Base-by-base conservation (phyloP, 1,140 invertebrate genomes). In the Drosophila rufa region DNA sequence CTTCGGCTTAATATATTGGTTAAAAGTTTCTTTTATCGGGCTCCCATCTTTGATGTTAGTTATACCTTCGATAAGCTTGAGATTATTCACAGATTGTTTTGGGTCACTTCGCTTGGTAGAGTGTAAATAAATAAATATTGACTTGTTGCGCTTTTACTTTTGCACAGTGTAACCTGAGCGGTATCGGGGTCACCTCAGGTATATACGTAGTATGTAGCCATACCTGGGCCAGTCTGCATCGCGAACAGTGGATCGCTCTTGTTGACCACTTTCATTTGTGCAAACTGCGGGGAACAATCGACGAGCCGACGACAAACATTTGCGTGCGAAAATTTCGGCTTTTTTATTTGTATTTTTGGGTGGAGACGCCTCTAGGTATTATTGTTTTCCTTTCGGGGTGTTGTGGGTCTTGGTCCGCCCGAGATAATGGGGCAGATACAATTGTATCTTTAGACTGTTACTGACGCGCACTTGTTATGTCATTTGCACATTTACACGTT, bases 361-460 rank as follows among this genome's bases (percentile, higher is more conserved):
- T 43, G 55, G 64, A 19, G 47, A 33, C 56, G 38, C 38, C 33
- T 33, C 36, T 19, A 22, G 6, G 33, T 33, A 33, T 14, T 25
- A 15, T 27, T 33, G 3, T 58, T 36, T 55, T 55, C 14, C 33
- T 19, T 46, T 57, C 9, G 22, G 53, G n/a, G 19, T 59, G 33
- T 58, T 66, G 27, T 25, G 42, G 17, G 19, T 60, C 46, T 46
- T 17, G 15, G 14, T 19, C 11, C 40, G 17, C 1, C 12, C n/a
- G 17, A 80, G 84, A 87, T 89, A 84, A 87, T 89, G 83, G 73
- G 38, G 33, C 73, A 80, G 84, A 87, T 87, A 87, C 84, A 87
- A 89, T 87, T 87, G 84, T 87, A 75, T 83, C 80, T 87, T 60
- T 71, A 71, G 50, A 75, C 67, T 65, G 76, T 60, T 55, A 27